A percentile compares a stretch with the other conserved stretches of the same genome.
Evolutionary conservation across 30 jellyfish, hydroid and myxozoan species (phyloP).

Genomic region (Aurelia aurita): DNA sequence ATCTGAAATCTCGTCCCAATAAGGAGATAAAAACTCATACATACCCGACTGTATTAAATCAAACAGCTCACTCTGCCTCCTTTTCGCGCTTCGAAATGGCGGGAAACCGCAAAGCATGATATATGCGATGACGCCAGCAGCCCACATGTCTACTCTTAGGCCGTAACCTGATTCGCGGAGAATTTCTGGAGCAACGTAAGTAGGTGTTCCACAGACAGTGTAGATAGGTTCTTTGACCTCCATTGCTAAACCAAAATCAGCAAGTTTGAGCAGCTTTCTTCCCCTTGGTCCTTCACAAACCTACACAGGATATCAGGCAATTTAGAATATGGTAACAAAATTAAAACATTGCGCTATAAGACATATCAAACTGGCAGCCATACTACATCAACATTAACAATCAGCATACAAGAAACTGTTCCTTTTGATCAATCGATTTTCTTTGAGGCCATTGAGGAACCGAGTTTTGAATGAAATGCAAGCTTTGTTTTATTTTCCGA

Average conservation of each 20-base stretch:
- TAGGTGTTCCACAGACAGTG: slow-evolving; percentile 99
- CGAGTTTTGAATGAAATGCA: too few species aligned
- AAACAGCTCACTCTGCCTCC: slow-evolving; percentile 93
- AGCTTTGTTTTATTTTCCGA: too few species aligned
- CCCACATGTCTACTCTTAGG: slow-evolving; percentile 98
- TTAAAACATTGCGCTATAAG: too few species aligned
- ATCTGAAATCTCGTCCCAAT: slow-evolving; percentile 94
- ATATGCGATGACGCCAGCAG: slow-evolving; percentile 98
- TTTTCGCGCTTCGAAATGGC: slow-evolving; percentile 94
- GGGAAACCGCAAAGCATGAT: slow-evolving; percentile 99
- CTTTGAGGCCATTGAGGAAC: too few species aligned
- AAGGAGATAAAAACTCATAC: slow-evolving; percentile 88
- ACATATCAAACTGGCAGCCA: too few species aligned
- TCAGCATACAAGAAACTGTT: too few species aligned
- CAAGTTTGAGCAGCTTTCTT: slow-evolving; percentile 77
- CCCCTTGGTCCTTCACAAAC: slow-evolving; percentile 70
- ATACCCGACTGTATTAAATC: slow-evolving; percentile 88
- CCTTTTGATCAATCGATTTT: too few species aligned
- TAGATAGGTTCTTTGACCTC: slow-evolving; percentile 90
- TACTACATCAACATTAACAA: too few species aligned
- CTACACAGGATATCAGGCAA: background rate
- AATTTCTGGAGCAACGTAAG: slow-evolving; percentile 98
- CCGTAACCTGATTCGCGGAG: slow-evolving; percentile 96
- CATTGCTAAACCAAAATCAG: slow-evolving; percentile 99
- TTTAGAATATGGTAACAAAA: background rate